Evolutionary conservation across 2,888 invertebrate genomes (phyloP).

Genomic region (Amaurobius ferox): DNA sequence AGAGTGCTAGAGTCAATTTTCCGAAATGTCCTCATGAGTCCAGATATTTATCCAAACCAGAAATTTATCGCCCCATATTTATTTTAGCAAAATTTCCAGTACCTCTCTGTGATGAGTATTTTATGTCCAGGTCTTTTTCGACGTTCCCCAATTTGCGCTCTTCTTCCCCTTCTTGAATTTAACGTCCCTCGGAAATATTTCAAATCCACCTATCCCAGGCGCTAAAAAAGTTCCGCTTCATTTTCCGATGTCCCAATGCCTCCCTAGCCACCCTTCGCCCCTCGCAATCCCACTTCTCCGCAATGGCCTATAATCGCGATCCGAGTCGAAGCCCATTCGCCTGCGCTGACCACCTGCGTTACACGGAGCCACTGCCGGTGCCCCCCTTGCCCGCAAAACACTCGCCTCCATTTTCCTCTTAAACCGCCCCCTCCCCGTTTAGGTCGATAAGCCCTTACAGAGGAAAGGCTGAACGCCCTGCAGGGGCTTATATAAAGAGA

Average conservation of each 20-base stretch:
- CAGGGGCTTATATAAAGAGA: slow-evolving; percentile 62
- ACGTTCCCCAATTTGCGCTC: neutral
- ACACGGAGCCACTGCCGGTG: neutral
- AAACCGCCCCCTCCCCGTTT: slow-evolving; percentile 33
- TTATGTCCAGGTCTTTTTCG: neutral
- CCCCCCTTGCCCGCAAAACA: slow-evolving; percentile 37
- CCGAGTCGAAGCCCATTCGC: slow-evolving; percentile 57
- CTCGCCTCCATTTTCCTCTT: slow-evolving; percentile 64
- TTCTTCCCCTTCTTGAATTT: neutral
- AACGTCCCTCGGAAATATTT: slow-evolving; percentile 7
- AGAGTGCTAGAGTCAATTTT: no score
- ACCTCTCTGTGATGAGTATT: neutral
- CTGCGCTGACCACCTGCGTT: slow-evolving; percentile 69
- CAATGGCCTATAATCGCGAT: slow-evolving; percentile 59
- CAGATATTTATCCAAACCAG: no score
- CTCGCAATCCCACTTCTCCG: slow-evolving; percentile 1
- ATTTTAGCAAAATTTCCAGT: neutral
- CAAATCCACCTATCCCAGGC: slow-evolving; percentile 1
- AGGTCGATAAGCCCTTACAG: slow-evolving; percentile 63
- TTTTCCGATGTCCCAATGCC: slow-evolving; percentile 46
- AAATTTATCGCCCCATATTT: no score
- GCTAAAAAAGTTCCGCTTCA: slow-evolving; percentile 44
- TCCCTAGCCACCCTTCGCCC: slow-evolving; percentile 13
- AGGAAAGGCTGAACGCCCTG: slow-evolving; percentile 4
- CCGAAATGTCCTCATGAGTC: no score